These are phyloP conservation scores for Syritta pipiens DNA, from an alignment of 2,888 invertebrate species.

Conservation along the genomic window DNA sequence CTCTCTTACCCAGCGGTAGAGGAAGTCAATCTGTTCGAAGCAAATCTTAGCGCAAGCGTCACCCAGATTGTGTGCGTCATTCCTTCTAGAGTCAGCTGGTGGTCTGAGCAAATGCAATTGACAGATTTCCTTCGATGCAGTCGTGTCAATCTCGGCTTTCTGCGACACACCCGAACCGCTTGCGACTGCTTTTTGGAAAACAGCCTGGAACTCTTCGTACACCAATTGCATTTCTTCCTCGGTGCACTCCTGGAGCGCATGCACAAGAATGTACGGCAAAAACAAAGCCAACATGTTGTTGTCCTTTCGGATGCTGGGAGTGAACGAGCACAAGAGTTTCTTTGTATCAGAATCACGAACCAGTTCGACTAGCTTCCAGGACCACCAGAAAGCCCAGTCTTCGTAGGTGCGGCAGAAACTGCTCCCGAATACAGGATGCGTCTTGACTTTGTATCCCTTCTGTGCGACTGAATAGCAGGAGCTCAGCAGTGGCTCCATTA, in stretches of 20 bases:
- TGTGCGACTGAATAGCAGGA: constrained; percentile 82
- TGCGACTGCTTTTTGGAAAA: constrained; percentile 76
- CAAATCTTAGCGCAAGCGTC: constrained; percentile 84
- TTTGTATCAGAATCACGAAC: constrained; percentile 83
- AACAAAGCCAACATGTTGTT: constrained; percentile 86
- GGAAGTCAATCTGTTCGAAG: constrained; percentile 87
- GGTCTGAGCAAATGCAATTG: constrained; percentile 61
- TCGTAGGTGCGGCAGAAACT: constrained; percentile 84
- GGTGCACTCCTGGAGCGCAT: constrained; percentile 82
- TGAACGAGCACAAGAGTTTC: constrained; percentile 84
- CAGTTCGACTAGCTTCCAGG: constrained; percentile 83
- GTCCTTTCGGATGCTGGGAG: constrained; percentile 88
- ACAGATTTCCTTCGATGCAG: constrained; percentile 73
- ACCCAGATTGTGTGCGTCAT: constrained; percentile 79
- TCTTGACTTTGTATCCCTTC: constrained; percentile 74
- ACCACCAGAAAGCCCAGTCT: constrained; percentile 89
- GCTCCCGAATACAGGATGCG: constrained; percentile 85
- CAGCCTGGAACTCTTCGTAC: constrained; percentile 81
- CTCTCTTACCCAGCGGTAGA: constrained; percentile 87
- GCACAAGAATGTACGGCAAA: constrained; percentile 86
- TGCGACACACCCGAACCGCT: constrained; percentile 31
- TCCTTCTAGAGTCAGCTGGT: constrained; percentile 65
- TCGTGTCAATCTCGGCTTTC: constrained; percentile 51
- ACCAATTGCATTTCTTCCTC: constrained; percentile 79
- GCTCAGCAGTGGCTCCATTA: constrained; percentile 87